phyloP scores from a whole-genome alignment of 2,113 vertebrate genomes.

The Corythoichthys haematopterus region DNA sequence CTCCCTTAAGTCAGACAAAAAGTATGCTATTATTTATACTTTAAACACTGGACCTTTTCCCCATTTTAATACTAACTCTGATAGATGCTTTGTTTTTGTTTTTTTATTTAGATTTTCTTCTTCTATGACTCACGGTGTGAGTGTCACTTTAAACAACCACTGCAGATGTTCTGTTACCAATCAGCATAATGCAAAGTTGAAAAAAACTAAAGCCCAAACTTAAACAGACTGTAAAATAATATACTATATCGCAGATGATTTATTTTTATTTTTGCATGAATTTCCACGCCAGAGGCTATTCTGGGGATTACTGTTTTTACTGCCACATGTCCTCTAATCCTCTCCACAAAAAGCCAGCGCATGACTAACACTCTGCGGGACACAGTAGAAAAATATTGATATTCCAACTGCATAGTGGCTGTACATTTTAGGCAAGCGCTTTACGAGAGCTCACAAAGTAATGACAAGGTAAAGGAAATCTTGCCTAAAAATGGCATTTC shows the following conservation, averaged over 20 bases:
- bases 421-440: not conserved
- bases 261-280: constrained; percentile 29
- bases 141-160: not conserved
- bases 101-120: no score
- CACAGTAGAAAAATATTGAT: constrained; percentile 1
- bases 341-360: constrained; percentile 11
- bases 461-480: not conserved
- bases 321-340: constrained; percentile 35
- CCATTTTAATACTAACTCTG: no score
- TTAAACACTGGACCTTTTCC: no score
- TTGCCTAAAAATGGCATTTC: not conserved
- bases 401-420: not conserved
- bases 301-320: constrained; percentile 45
- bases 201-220: constrained; percentile 14
- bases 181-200: constrained; percentile 1
- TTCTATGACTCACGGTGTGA: no score
- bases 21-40: no score
- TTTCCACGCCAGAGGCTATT: constrained; percentile 43
- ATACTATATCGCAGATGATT: constrained; percentile 3
- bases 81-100: no score
- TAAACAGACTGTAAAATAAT: constrained; percentile 22
- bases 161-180: not conserved
- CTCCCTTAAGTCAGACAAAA: no score
- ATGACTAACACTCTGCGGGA: constrained; percentile 19
- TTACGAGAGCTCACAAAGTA: not conserved